Conservation (phyloP, 2,113 vertebrate genomes). For the Petrocephalus zakoni region DNA sequence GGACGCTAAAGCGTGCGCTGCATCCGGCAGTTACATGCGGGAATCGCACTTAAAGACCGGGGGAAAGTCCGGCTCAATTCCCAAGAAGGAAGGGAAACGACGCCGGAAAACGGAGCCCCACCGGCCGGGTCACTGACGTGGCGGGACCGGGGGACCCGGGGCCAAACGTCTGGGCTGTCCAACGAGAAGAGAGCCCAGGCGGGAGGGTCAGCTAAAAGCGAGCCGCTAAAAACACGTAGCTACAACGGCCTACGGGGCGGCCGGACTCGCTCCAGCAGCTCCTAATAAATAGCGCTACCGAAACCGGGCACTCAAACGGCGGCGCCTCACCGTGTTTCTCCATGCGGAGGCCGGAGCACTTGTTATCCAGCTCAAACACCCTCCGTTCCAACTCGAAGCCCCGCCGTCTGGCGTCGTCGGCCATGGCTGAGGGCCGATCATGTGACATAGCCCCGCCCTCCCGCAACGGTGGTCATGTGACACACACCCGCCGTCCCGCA, state of each 20-base stretch:
- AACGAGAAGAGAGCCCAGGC: neutral
- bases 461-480: neutral
- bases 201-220: neutral
- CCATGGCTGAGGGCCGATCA: constrained; percentile 66
- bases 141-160: neutral
- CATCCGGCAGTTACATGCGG: neutral
- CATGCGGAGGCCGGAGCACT: constrained; percentile 61
- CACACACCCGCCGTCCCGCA: neutral
- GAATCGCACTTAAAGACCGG: neutral
- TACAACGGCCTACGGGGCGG: neutral
- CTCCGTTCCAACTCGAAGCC: constrained; percentile 69
- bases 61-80: neutral
- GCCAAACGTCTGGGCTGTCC: neutral
- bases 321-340: constrained; percentile 62
- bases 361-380: constrained; percentile 68
- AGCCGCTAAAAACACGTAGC: neutral
- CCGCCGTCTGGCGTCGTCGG: constrained; percentile 69
- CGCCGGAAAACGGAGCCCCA: neutral
- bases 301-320: neutral
- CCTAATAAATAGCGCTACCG: neutral
- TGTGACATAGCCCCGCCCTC: constrained; percentile 43
- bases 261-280: neutral
- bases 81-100: neutral
- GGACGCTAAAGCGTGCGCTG: neutral
- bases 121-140: neutral